Evolutionary conservation across 2,797 vertebrate species (phyloP).

Genomic region (Adrianichthys oophorus): DNA sequence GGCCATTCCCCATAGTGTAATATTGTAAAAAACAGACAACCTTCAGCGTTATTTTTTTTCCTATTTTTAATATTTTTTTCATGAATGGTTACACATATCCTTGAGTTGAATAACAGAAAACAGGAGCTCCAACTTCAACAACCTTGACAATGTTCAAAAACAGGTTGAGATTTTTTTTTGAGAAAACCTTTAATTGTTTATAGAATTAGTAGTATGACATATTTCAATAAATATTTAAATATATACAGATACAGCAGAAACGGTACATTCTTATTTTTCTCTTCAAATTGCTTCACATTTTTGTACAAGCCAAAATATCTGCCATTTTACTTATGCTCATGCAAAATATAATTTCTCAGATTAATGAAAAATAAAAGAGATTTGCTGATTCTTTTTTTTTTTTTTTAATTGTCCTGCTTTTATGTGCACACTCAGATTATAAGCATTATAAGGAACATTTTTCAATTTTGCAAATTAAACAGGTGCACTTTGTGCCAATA

Average conservation of each 20-base stretch:
- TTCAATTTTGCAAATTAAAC: slow-evolving; percentile 77
- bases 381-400: slow-evolving; percentile 70
- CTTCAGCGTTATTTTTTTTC: slow-evolving; percentile 50
- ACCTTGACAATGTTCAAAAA: slow-evolving; percentile 78
- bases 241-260: slow-evolving; percentile 97
- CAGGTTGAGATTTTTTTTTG: slow-evolving; percentile 80
- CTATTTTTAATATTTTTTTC: slow-evolving; percentile 70
- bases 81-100: slow-evolving; percentile 74
- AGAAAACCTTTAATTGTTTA: slow-evolving; percentile 94
- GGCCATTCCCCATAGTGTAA: not conserved
- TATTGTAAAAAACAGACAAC: slow-evolving; percentile 46
- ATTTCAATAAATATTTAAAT: slow-evolving; percentile 97
- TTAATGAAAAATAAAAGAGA: slow-evolving; percentile 84
- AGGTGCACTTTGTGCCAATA: slow-evolving; percentile 85
- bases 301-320: slow-evolving; percentile 96
- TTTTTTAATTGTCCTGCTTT: slow-evolving; percentile 60
- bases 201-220: slow-evolving; percentile 93
- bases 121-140: slow-evolving; percentile 69
- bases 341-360: slow-evolving; percentile 87
- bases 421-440: slow-evolving; percentile 73
- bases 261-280: slow-evolving; percentile 92
- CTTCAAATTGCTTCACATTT: slow-evolving; percentile 85
- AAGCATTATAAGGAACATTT: slow-evolving; percentile 61
- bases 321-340: slow-evolving; percentile 89
- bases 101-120: slow-evolving; percentile 73